Evolutionary conservation across 1,140 invertebrate genomes (phyloP).

Genomic region (Drosophila nannoptera): DNA sequence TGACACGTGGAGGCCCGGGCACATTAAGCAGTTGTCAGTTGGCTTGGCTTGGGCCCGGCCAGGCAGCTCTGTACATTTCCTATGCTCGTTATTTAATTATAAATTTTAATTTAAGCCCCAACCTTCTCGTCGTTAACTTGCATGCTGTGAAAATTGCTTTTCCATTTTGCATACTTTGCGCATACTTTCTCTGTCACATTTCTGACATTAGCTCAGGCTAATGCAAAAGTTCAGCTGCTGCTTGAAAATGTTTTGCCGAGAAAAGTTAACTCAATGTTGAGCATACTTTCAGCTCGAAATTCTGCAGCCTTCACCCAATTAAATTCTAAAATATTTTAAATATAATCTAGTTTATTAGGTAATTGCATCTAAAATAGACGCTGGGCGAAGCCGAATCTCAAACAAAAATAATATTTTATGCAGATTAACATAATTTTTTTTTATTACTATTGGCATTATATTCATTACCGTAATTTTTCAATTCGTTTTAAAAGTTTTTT

Average conservation of each 20-base stretch:
- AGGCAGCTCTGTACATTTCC: background rate
- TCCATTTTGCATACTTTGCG: constrained; percentile 22
- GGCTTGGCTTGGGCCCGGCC: too few relatives aligned
- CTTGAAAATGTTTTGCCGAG: constrained; percentile 11
- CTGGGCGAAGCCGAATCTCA: too few relatives aligned
- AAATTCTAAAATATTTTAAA: background rate
- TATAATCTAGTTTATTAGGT: background rate
- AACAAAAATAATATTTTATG: too few relatives aligned
- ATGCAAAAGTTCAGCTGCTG: constrained; percentile 18
- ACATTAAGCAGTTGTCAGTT: constrained; percentile 18
- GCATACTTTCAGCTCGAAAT: constrained; percentile 11
- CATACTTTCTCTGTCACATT: constrained; percentile 41
- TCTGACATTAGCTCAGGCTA: constrained; percentile 19
- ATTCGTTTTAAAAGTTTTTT: too few relatives aligned
- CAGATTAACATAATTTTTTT: too few relatives aligned
- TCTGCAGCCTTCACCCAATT: background rate
- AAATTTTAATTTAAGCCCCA: constrained; percentile 2
- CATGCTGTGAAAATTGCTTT: constrained; percentile 34
- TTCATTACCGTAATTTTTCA: too few relatives aligned
- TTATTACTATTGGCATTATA: too few relatives aligned
- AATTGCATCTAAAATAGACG: background rate
- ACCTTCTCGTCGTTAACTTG: constrained; percentile 1
- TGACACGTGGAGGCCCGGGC: background rate
- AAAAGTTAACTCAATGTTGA: constrained; percentile 19
- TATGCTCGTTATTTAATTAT: constrained; percentile 9